Percentiles rank a stretch among this genome's conserved stretches.
Evolutionary conservation across 2,797 vertebrate species (phyloP).

Genomic region (Jordanella pulchra): DNA sequence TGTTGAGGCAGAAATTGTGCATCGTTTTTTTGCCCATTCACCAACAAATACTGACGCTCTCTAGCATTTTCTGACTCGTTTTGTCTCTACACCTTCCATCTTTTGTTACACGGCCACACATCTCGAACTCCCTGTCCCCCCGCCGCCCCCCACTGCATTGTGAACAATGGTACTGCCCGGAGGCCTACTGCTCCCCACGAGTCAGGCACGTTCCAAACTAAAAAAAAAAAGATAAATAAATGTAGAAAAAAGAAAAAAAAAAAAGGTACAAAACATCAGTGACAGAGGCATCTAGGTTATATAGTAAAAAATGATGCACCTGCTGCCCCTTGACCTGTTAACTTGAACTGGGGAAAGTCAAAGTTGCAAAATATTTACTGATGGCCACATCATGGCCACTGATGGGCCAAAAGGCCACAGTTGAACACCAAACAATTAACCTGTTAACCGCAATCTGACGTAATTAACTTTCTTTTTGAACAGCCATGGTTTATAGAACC

Average conservation of each 20-base stretch:
- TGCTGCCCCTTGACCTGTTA: not conserved
- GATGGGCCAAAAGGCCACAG: constrained; percentile 60
- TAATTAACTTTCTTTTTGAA: no score
- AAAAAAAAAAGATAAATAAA: constrained; percentile 48
- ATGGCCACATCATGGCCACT: constrained; percentile 20
- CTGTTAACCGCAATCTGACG: constrained; percentile 27
- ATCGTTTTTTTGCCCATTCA: constrained; percentile 66
- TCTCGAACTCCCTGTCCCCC: constrained; percentile 68
- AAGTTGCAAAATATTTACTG: not conserved
- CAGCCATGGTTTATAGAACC: not conserved
- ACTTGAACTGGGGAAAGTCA: not conserved
- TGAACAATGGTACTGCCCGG: constrained; percentile 72
- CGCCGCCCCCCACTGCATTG: constrained; percentile 1
- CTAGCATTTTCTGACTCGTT: constrained; percentile 82
- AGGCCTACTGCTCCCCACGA: constrained; percentile 70
- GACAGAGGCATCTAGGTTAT: not conserved
- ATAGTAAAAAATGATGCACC: not conserved
- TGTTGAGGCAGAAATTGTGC: constrained; percentile 65
- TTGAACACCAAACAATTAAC: constrained; percentile 56
- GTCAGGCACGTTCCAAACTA: constrained; percentile 74
- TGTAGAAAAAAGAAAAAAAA: constrained; percentile 31
- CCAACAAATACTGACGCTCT: constrained; percentile 63
- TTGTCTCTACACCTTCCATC: constrained; percentile 77
- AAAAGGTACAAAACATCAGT: constrained; percentile 13
- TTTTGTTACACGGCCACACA: constrained; percentile 73